Evolutionary conservation across 2,888 invertebrate species (phyloP), one percentile per base, ranked within the genome.

Genomic region (Oegoconia quadripuncta): DNA sequence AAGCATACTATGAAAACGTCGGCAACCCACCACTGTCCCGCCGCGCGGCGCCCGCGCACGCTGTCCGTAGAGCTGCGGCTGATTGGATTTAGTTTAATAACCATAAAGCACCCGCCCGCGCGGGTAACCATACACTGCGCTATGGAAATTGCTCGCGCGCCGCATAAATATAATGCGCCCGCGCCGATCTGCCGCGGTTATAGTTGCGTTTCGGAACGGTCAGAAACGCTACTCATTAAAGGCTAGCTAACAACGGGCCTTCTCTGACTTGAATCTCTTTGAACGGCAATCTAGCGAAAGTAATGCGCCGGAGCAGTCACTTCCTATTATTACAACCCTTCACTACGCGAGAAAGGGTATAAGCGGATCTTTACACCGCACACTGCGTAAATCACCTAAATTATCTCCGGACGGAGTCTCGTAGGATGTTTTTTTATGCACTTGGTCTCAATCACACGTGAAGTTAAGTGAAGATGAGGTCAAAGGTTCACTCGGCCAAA

Each of bases 71-170:
- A 35, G 33, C 45, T 50, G 56, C 59, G 50, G 62, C 64, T 77
- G 79, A 79, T 80, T 78, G 81, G 72, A 73, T 80, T 75, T 71
- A 74, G 69, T 76, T 78, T 77, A 78, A 80, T 79, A 72, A 77
- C 72, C 74, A 78, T 80, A 79, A 79, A 77, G 73, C 73, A 78
- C 74, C 63, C 57, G 51, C 52, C 46, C 50, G 42, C 46, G 39
- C 46, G 13, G 27, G 12, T 47, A 42, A 47, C 50, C 50, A 51
- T 45, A 46, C 57, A 46, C 53, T 41, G 46, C 44, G 47, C 44
- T 42, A 55, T 53, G 57, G 54, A 59, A 50, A 55, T 57, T 54
- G 55, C n/a, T n/a, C n/a, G n/a, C n/a, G n/a, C 52, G 38, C 41
- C 23, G 37, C 47, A 42, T 44, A 43, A 44, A 42, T 42, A 46